Evolutionary conservation across 2,113 vertebrate genomes (phyloP).

Genomic region (Cephalopterus ornatus): DNA sequence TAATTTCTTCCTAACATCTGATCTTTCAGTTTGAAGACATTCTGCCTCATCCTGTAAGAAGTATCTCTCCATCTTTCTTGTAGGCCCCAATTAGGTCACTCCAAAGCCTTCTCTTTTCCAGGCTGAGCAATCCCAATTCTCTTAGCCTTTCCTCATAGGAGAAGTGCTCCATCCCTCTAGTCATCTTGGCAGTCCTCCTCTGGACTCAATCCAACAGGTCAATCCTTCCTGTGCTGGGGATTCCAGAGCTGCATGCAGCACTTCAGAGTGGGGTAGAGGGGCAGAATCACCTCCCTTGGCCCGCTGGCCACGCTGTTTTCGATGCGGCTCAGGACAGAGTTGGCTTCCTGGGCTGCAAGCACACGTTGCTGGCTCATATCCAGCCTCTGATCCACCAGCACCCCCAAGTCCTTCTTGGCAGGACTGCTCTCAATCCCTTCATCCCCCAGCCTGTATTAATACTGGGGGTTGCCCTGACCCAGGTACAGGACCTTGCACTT

Average conservation of each 20-base stretch:
- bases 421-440: not conserved
- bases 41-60: not conserved
- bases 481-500: not conserved
- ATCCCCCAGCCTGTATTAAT: not conserved
- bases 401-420: not conserved
- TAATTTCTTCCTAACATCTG: not conserved
- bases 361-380: rapidly evolving
- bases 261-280: not conserved
- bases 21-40: not conserved
- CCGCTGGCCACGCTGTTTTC: rapidly evolving
- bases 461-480: rapidly evolving
- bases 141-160: not conserved
- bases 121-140: not conserved
- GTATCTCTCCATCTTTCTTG: not conserved
- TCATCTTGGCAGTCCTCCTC: not conserved
- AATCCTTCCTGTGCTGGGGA: not conserved
- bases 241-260: not conserved
- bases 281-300: not conserved
- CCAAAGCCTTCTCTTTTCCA: not conserved
- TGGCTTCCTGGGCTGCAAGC: not conserved
- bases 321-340: rapidly evolving
- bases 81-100: not conserved
- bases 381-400: not conserved
- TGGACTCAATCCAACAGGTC: not conserved
- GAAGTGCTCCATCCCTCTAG: not conserved